Evolutionary conservation across 2,888 invertebrate species (phyloP).

Genomic region (Scaptodrosophila latifasciaeformis): DNA sequence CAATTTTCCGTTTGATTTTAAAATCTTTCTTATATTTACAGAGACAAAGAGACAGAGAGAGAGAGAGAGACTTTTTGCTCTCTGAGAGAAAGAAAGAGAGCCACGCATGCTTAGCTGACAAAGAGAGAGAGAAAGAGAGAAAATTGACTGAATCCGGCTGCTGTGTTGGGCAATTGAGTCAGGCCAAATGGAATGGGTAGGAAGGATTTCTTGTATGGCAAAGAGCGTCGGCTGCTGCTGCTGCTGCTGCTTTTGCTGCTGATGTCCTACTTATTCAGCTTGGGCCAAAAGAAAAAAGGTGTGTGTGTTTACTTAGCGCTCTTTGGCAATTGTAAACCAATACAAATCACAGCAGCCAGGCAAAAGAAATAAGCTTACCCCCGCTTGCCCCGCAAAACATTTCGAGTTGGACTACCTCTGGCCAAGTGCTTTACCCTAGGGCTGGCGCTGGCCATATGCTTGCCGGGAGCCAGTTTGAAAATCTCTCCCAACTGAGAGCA

Average conservation of each 20-base stretch:
- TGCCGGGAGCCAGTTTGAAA: too few relatives aligned
- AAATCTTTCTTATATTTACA: too few relatives aligned
- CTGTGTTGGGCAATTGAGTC: too few relatives aligned
- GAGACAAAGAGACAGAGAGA: too few relatives aligned
- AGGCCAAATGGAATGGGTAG: too few relatives aligned
- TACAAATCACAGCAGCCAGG: constrained; percentile 11
- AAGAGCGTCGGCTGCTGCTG: constrained; percentile 13
- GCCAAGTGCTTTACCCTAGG: constrained; percentile 5
- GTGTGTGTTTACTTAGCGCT: constrained; percentile 55
- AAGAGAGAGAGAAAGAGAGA: background rate
- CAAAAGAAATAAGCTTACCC: constrained; percentile 2
- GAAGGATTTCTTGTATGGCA: too few relatives aligned
- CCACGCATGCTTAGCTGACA: too few relatives aligned
- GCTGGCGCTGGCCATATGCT: constrained; percentile 24
- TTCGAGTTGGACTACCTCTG: background rate
- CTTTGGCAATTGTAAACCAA: constrained; percentile 14
- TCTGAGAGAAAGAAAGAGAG: too few relatives aligned
- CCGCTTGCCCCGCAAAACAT: background rate
- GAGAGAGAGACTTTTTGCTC: too few relatives aligned
- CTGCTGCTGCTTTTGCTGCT: constrained; percentile 21
- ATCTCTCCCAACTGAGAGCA: too few relatives aligned
- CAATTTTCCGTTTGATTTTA: too few relatives aligned
- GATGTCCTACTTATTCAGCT: constrained; percentile 50
- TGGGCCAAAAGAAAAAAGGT: constrained; percentile 51
- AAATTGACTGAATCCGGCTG: too few relatives aligned